Percentiles rank a stretch among this genome's conserved stretches.
Evolutionary conservation across 2,888 invertebrate genomes (phyloP).

Genomic region (Mycogona germanica): DNA sequence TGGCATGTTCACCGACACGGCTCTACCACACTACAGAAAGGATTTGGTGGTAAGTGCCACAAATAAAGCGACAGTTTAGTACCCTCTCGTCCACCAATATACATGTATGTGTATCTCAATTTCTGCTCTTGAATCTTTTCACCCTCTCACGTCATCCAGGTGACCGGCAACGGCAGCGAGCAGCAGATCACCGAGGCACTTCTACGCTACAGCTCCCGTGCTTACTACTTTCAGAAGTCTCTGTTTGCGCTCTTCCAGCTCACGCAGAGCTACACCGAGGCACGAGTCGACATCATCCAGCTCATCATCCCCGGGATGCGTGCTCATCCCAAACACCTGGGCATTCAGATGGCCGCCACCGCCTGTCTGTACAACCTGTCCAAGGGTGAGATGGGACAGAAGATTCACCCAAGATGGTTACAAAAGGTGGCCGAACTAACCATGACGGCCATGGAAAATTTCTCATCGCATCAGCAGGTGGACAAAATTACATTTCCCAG

Average conservation of each 20-base stretch:
- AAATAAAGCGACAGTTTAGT: background rate
- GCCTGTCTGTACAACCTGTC: slow-evolving; percentile 61
- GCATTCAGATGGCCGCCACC: slow-evolving; percentile 60
- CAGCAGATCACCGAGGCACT: slow-evolving; percentile 46
- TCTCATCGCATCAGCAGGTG: slow-evolving; percentile 51
- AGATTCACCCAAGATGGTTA: slow-evolving; percentile 49
- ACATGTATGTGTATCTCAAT: background rate
- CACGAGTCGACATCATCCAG: slow-evolving; percentile 49
- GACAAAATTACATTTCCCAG: slow-evolving; percentile 4
- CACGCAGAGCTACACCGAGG: slow-evolving; percentile 37
- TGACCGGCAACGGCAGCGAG: slow-evolving; percentile 46
- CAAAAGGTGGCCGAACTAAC: slow-evolving; percentile 49
- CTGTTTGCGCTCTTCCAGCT: slow-evolving; percentile 46
- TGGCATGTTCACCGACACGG: slow-evolving; percentile 39
- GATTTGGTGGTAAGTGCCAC: slow-evolving; percentile 33
- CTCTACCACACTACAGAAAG: slow-evolving; percentile 35
- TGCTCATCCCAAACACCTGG: slow-evolving; percentile 37
- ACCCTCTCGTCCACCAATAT: background rate
- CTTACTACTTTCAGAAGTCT: slow-evolving; percentile 51
- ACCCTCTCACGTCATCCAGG: slow-evolving; percentile 25
- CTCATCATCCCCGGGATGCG: slow-evolving; percentile 35
- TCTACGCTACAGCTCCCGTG: slow-evolving; percentile 43
- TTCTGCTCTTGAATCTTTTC: slow-evolving; percentile 1
- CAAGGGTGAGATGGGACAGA: slow-evolving; percentile 47
- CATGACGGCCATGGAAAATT: slow-evolving; percentile 52